Conservation (phyloP, 2,888 invertebrate species). For the Drosophila engyochracea region DNA sequence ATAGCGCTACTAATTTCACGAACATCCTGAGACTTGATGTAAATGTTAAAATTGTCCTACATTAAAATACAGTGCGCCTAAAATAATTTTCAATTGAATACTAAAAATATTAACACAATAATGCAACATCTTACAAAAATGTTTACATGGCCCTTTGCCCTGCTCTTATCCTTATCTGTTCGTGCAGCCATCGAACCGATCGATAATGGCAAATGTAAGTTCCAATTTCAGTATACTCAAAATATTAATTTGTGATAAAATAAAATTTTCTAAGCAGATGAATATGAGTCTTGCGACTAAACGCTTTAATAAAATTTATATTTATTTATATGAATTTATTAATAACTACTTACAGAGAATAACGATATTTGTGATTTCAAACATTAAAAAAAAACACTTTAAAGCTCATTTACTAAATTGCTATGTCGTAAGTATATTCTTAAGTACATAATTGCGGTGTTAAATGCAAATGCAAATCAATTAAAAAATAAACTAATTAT, state of each 20-base stretch:
- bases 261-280: not conserved
- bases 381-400: not conserved
- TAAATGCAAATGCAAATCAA: not conserved
- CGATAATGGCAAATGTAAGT: slow-evolving; percentile 83
- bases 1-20: slow-evolving; percentile 40
- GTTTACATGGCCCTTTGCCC: slow-evolving; percentile 22
- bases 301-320: too few relatives aligned
- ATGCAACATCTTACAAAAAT: slow-evolving; percentile 54
- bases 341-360: not conserved
- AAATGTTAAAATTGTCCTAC: slow-evolving; percentile 25
- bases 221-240: not conserved
- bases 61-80: slow-evolving; percentile 28
- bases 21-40: slow-evolving; percentile 7
- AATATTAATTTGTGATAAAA: not conserved
- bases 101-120: slow-evolving; percentile 12
- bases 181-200: slow-evolving; percentile 44
- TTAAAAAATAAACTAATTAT: not conserved
- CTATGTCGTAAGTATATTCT: not conserved
- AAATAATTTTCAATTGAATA: slow-evolving; percentile 11
- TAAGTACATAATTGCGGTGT: not conserved
- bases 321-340: not conserved
- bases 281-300: not conserved
- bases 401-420: not conserved
- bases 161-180: slow-evolving; percentile 62
- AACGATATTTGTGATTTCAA: not conserved